phyloP scores from a whole-genome alignment of 1,140 invertebrate species.

The Cotesia glomerata region DNA sequence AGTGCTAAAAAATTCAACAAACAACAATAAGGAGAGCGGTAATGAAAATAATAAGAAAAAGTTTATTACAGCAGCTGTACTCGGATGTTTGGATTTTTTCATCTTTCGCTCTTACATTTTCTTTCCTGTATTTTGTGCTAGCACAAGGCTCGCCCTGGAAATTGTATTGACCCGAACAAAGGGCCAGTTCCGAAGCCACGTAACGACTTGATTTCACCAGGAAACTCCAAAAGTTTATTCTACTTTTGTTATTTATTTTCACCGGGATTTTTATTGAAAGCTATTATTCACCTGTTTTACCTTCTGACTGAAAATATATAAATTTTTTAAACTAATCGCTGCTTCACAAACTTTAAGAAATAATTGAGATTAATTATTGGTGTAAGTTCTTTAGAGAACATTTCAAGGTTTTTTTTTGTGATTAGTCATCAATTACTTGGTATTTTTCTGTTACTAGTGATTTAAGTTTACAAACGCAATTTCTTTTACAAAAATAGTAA shows the following conservation, averaged over 20 bases:
- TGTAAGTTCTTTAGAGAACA: no score
- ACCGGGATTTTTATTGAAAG: not conserved
- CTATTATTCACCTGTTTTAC: not conserved
- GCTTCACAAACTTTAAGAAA: no score
- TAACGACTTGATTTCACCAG: conserved; percentile 28
- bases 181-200: conserved; percentile 16
- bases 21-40: not conserved
- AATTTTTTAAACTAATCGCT: no score
- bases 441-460: no score
- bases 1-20: not conserved
- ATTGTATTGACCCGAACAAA: conserved; percentile 28
- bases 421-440: no score
- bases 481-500: no score
- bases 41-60: not conserved
- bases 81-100: not conserved
- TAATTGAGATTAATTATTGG: no score
- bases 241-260: not conserved
- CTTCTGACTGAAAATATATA: not conserved
- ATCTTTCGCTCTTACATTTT: not conserved
- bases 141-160: not conserved
- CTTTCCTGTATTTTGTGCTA: not conserved
- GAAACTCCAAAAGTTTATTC: conserved; percentile 21
- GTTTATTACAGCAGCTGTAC: conserved; percentile 26
- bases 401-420: no score
- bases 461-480: no score